phyloP scores from a whole-genome alignment of 2,888 invertebrate genomes.

The Ceratothoa steindachneri region DNA sequence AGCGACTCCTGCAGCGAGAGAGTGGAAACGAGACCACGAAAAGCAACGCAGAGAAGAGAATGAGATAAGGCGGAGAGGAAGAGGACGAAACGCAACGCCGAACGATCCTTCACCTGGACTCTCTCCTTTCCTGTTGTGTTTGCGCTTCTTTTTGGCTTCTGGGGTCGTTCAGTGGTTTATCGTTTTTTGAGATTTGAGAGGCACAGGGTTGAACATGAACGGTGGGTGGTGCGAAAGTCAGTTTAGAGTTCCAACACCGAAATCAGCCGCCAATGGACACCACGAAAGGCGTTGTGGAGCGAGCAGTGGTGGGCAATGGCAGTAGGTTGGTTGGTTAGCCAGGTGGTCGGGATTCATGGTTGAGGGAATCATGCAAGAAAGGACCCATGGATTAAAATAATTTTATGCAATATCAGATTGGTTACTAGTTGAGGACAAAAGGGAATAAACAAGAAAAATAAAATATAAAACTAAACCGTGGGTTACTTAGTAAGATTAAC shows the following conservation, averaged over 20 bases:
- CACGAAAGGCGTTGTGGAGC: conserved; percentile 25
- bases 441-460: not conserved
- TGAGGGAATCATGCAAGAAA: conserved; percentile 42
- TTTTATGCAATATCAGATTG: not conserved
- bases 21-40: too few species aligned
- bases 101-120: conserved; percentile 49
- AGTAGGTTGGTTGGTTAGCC: conserved; percentile 32
- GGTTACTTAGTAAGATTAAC: not conserved
- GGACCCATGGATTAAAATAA: conserved; percentile 1
- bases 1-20: too few species aligned
- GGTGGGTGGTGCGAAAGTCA: conserved; percentile 15
- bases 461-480: not conserved
- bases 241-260: not conserved
- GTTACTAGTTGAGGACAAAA: conserved; percentile 25
- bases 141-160: conserved; percentile 94
- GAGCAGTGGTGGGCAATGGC: conserved; percentile 31
- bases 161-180: conserved; percentile 49
- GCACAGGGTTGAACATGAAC: conserved; percentile 5
- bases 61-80: conserved; percentile 6
- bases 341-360: conserved; percentile 30
- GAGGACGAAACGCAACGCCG: not conserved
- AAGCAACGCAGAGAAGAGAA: conserved; percentile 22
- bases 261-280: not conserved
- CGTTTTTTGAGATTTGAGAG: not conserved
- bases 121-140: conserved; percentile 66